Percentiles rank a stretch among this genome's conserved stretches.
These are phyloP conservation scores for Valencia hispanica DNA, from an alignment of 2,797 vertebrate species.

Conservation along the genomic window DNA sequence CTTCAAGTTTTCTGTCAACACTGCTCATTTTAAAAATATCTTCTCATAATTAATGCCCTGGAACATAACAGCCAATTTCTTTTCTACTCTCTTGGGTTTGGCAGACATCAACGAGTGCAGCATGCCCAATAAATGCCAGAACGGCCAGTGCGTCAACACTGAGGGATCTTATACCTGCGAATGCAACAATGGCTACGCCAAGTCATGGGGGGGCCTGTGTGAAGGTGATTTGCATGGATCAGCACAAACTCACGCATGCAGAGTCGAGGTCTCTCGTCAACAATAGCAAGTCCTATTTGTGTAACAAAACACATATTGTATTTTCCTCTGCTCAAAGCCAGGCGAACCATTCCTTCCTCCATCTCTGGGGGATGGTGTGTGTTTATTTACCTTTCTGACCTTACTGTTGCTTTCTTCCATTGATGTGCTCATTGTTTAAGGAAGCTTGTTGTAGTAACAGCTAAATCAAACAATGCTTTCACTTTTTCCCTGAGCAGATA, in stretches of 20 bases:
- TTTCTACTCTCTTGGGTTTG: slow-evolving; percentile 56
- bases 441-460: slow-evolving; percentile 39
- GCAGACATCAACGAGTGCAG: slow-evolving; percentile 90
- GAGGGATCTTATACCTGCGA: slow-evolving; percentile 90
- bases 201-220: slow-evolving; percentile 84
- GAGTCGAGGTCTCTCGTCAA: slow-evolving; percentile 30
- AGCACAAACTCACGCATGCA: slow-evolving; percentile 26
- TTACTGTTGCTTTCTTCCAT: slow-evolving; percentile 9
- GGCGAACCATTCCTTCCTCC: slow-evolving; percentile 43
- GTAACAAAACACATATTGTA: slow-evolving; percentile 56
- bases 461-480: slow-evolving; percentile 32
- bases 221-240: slow-evolving; percentile 81
- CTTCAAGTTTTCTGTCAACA: slow-evolving; percentile 42
- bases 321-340: slow-evolving; percentile 65
- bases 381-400: slow-evolving; percentile 15
- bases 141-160: slow-evolving; percentile 87
- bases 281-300: slow-evolving; percentile 45
- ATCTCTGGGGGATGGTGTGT: slow-evolving; percentile 26
- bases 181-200: slow-evolving; percentile 86
- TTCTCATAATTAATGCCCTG: slow-evolving; percentile 48
- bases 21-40: slow-evolving; percentile 49
- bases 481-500: slow-evolving; percentile 64
- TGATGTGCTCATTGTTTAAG: slow-evolving; percentile 35
- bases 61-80: slow-evolving; percentile 68
- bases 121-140: slow-evolving; percentile 83